Conservation (phyloP, 1,140 invertebrate species). For the Luehdorfia chinensis region DNA sequence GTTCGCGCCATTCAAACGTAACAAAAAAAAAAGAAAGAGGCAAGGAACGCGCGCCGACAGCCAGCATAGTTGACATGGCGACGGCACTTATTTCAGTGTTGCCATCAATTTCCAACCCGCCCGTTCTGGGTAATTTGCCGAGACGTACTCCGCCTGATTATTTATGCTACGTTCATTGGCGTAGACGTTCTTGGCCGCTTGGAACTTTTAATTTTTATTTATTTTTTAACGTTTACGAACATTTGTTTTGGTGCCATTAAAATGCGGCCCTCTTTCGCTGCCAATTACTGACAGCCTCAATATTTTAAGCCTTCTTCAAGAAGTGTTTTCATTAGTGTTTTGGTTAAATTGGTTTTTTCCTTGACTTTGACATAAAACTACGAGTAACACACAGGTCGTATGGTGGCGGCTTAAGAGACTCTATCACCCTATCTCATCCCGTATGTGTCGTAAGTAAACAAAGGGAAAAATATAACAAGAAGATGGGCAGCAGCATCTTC, state of each 20-base stretch:
- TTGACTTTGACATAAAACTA: too few species aligned
- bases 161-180: constrained; percentile 18
- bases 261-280: not conserved
- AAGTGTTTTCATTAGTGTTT: not conserved
- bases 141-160: constrained; percentile 27
- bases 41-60: not conserved
- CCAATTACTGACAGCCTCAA: not conserved
- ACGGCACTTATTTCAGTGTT: constrained; percentile 36
- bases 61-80: constrained; percentile 21
- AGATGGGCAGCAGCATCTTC: too few species aligned
- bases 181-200: not conserved
- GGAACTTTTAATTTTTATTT: not conserved
- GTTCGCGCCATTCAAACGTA: not conserved
- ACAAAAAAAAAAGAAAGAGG: not conserved
- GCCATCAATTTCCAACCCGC: constrained; percentile 42
- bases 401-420: too few species aligned
- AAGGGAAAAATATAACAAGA: too few species aligned
- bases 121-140: constrained; percentile 51
- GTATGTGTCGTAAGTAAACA: too few species aligned
- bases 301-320: not conserved
- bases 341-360: not conserved
- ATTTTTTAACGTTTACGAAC: not conserved
- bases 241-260: not conserved
- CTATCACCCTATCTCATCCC: too few species aligned
- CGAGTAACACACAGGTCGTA: too few species aligned